phyloP scores from a whole-genome alignment of 2,888 invertebrate species.

The Epirrhoe alternata region DNA sequence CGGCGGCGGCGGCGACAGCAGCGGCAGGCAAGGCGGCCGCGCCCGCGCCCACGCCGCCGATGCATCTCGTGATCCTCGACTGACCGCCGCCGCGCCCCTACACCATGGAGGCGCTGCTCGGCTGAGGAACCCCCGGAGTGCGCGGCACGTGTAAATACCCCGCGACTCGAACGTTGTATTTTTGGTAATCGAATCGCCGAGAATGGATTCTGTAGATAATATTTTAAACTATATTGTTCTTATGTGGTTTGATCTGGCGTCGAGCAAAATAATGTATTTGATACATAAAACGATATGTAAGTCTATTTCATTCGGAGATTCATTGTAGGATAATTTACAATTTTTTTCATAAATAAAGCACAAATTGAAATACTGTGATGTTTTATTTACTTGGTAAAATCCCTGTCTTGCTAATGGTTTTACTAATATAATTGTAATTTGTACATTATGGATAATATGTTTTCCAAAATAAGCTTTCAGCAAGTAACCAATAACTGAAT shows the following conservation, averaged over 20 bases:
- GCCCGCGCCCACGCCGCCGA: slow-evolving; percentile 67
- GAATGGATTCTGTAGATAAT: slow-evolving; percentile 84
- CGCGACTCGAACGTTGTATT: slow-evolving; percentile 77
- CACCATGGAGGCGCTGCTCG: slow-evolving; percentile 88
- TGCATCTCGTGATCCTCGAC: slow-evolving; percentile 90
- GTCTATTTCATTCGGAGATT: slow-evolving; percentile 86
- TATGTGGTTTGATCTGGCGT: slow-evolving; percentile 84
- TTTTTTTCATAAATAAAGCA: slow-evolving; percentile 89
- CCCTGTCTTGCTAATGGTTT: not conserved
- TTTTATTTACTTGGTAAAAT: slow-evolving; percentile 61
- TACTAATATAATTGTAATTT: no score
- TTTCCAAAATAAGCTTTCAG: no score
- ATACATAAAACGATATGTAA: slow-evolving; percentile 86
- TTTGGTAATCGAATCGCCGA: slow-evolving; percentile 84
- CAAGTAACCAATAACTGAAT: no score
- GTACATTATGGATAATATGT: no score
- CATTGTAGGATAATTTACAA: slow-evolving; percentile 88
- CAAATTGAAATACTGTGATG: slow-evolving; percentile 81
- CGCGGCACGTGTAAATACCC: slow-evolving; percentile 54
- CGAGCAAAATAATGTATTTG: slow-evolving; percentile 84
- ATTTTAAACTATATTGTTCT: slow-evolving; percentile 84
- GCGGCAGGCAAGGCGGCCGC: slow-evolving; percentile 56
- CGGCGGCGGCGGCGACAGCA: slow-evolving; percentile 57
- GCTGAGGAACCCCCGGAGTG: slow-evolving; percentile 69
- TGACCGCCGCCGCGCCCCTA: slow-evolving; percentile 87